phyloP scores from a whole-genome alignment of 2,113 vertebrate genomes.

The Nothocercus nigrocapillus region DNA sequence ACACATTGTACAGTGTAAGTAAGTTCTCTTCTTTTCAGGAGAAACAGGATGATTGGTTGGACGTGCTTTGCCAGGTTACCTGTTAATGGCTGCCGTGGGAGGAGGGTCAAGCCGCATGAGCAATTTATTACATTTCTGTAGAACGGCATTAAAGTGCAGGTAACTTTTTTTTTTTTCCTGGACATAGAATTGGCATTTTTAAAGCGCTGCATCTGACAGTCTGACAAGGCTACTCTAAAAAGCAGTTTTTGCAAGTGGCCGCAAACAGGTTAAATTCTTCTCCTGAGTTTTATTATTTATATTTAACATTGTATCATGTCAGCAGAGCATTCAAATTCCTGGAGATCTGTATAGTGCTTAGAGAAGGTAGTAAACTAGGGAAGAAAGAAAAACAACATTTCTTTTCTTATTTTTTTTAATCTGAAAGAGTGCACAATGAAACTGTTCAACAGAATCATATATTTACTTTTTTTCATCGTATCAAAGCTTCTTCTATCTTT shows the following conservation, averaged over 20 bases:
- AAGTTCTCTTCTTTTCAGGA: conserved; percentile 66
- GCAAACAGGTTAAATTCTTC: neutral
- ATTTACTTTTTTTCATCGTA: neutral
- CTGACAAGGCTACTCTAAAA: neutral
- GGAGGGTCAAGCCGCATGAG: neutral
- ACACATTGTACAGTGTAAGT: conserved; percentile 98
- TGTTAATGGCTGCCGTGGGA: neutral
- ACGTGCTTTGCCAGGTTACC: neutral
- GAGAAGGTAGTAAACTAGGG: conserved; percentile 28
- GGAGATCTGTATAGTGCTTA: neutral
- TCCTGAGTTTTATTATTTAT: neutral
- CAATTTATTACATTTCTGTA: neutral
- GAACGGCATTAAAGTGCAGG: neutral
- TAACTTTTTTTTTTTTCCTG: neutral
- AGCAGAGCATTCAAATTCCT: neutral
- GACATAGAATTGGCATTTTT: neutral
- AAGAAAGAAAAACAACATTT: neutral
- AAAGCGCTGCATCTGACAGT: neutral
- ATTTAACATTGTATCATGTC: neutral
- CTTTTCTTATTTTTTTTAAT: neutral
- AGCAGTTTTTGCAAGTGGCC: neutral
- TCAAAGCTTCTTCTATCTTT: neutral
- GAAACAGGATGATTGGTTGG: neutral
- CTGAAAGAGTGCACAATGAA: neutral
- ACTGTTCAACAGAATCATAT: neutral